Base-by-base conservation (phyloP, 2,113 vertebrate genomes). In the Sebastes fasciatus region DNA sequence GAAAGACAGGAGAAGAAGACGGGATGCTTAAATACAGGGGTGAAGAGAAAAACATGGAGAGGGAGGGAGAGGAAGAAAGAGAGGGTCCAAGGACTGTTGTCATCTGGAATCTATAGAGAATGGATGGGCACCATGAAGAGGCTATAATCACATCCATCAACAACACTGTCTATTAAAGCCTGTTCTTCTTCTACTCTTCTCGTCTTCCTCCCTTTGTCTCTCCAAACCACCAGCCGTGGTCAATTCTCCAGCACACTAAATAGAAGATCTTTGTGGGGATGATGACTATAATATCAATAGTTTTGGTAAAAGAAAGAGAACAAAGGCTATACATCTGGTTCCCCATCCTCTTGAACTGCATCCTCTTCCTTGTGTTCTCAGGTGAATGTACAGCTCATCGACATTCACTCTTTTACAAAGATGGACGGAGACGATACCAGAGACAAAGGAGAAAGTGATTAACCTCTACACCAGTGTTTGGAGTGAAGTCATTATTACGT, bases 41-140 rank as follows among this genome's bases (percentile, higher is more conserved):
- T 45, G 60, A 46, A 83, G 51, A 83, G 86, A 71, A 79, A 75
- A 82, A 78, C 26, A 72, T 10, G 68, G 42, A 52, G 48, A 52
- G 13, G 26, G 40, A 42, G 58, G 23, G 46, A 26, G 77, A 67
- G 66, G 72, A 72, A 82, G 88, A 89, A 79, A 82, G 89, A 79
- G 52, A 34, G 23, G 61, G 74, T 60, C 64, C 54, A 66, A 90
- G 77, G 75, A 74, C 88, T 87, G 65, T 86, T 91, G 92, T 94
- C 91, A 93, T 93, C 90, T 94, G 91, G 93, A 90, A 93, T 94
- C 92, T 89, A 93, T 94, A 86, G 86, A 88, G 79, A 87, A 86
- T 78, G 74, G 82, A 92, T 79, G 86, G 90, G 78, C 89, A 83
- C 74, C 82, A 90, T 54, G 86, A 90, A 88, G 82, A 86, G 86